phyloP scores from a whole-genome alignment of 2,113 vertebrate species.

The Fulica atra region DNA sequence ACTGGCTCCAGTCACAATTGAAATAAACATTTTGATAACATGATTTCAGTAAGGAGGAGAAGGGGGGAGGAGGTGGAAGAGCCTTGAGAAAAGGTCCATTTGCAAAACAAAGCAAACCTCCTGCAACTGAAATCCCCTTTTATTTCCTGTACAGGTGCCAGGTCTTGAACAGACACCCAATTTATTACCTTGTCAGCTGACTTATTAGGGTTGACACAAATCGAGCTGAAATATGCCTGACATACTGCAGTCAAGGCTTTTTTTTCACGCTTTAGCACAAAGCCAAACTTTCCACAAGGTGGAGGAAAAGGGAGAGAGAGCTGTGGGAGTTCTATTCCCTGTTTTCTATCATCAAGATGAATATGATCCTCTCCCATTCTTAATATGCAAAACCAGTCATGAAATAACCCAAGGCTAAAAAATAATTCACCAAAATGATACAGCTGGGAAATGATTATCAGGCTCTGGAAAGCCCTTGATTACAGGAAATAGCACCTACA shows the following conservation, averaged over 20 bases:
- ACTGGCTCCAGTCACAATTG: constrained; percentile 25
- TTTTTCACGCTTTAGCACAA: constrained; percentile 62
- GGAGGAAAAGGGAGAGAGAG: constrained; percentile 42
- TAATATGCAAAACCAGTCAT: constrained; percentile 60
- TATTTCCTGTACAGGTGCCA: constrained; percentile 81
- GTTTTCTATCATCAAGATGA: constrained; percentile 72
- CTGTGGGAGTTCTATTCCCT: constrained; percentile 69
- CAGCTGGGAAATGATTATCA: constrained; percentile 73
- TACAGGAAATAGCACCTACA: constrained; percentile 75
- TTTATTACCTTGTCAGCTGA: constrained; percentile 79
- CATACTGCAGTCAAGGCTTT: constrained; percentile 57
- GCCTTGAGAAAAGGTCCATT: constrained; percentile 56
- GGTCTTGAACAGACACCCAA: constrained; percentile 73
- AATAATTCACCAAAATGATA: constrained; percentile 62
- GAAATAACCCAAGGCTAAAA: constrained; percentile 71
- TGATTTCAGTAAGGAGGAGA: constrained; percentile 34
- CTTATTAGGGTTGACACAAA: constrained; percentile 80
- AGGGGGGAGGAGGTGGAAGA: neutral
- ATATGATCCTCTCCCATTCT: constrained; percentile 65
- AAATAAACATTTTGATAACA: constrained; percentile 59
- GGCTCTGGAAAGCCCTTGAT: constrained; percentile 68
- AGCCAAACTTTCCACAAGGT: constrained; percentile 70
- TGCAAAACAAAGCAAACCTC: constrained; percentile 70
- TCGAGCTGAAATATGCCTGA: constrained; percentile 75
- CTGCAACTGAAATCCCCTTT: constrained; percentile 71